These are phyloP conservation scores for Teleopsis dalmanni DNA, from an alignment of 1,140 invertebrate genomes.

Conservation along the genomic window DNA sequence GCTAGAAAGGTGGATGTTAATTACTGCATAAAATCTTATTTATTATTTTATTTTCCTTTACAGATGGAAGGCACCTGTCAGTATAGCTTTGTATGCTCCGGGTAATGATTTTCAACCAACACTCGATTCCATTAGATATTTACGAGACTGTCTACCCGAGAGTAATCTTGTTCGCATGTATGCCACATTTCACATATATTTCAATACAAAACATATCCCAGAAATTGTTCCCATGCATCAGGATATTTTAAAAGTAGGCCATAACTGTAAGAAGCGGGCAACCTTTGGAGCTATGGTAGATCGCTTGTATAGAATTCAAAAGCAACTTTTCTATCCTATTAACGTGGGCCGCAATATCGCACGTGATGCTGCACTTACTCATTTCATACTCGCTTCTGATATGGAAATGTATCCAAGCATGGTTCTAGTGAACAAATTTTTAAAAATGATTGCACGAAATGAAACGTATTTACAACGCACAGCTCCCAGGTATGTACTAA, in stretches of 20 bases:
- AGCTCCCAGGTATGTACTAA: not conserved
- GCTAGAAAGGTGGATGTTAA: slow-evolving; percentile 6
- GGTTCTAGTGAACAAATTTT: slow-evolving; percentile 61
- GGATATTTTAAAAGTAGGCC: slow-evolving; percentile 48
- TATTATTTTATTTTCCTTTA: slow-evolving; percentile 2
- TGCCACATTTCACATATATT: slow-evolving; percentile 80
- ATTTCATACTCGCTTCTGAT: slow-evolving; percentile 78
- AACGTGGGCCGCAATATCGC: slow-evolving; percentile 82
- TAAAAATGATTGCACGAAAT: slow-evolving; percentile 70
- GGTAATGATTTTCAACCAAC: slow-evolving; percentile 58
- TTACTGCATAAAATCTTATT: not conserved
- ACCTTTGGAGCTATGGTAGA: slow-evolving; percentile 56
- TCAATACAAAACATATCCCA: slow-evolving; percentile 71
- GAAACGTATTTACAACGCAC: slow-evolving; percentile 25
- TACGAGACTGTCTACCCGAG: slow-evolving; percentile 56
- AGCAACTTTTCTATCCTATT: slow-evolving; percentile 75
- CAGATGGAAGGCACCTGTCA: slow-evolving; percentile 61
- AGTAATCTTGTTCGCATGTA: slow-evolving; percentile 59
- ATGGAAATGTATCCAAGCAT: slow-evolving; percentile 81
- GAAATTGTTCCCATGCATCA: slow-evolving; percentile 63
- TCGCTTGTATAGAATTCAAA: slow-evolving; percentile 62
- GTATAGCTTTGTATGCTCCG: slow-evolving; percentile 67
- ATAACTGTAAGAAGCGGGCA: slow-evolving; percentile 53
- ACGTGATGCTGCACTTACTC: slow-evolving; percentile 66
- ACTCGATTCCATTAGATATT: slow-evolving; percentile 58